Conservation (phyloP, 2,797 vertebrate species). For the Darevskia mixta region DNA sequence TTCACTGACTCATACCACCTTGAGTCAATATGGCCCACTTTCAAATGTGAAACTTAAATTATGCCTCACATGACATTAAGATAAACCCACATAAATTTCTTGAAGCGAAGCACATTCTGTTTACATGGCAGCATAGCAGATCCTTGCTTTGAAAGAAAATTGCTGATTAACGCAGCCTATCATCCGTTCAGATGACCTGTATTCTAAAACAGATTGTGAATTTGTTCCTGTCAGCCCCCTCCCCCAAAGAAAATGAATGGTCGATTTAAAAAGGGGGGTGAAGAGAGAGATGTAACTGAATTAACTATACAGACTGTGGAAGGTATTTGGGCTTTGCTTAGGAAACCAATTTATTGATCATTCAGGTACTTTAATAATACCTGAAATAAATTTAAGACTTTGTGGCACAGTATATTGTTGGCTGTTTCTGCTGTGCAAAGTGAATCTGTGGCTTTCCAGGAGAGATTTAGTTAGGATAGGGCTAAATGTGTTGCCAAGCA, state of each 20-base stretch:
- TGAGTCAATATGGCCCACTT: neutral
- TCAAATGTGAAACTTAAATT: neutral
- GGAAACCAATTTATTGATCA: neutral
- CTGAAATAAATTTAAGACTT: constrained; percentile 6
- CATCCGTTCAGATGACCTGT: neutral
- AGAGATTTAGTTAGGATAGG: constrained; percentile 8
- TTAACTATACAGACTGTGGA: neutral
- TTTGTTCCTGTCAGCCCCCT: neutral
- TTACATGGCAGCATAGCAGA: no score
- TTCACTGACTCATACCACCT: neutral
- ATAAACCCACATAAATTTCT: neutral
- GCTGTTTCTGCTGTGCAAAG: constrained; percentile 19
- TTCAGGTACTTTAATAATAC: neutral
- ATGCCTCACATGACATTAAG: neutral
- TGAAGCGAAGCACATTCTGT: neutral
- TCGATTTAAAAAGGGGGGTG: neutral
- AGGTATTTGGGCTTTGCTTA: neutral
- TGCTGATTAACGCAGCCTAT: neutral
- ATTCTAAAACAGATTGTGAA: neutral
- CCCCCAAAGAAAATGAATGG: neutral
- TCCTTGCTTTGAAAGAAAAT: neutral
- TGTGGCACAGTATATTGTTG: neutral
- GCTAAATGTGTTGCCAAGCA: constrained; percentile 45
- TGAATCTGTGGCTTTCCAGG: constrained; percentile 22
- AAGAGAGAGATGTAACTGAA: no score